A percentile compares a stretch with the other conserved stretches of the same genome.
These are phyloP conservation scores for Crocuta crocuta DNA, from an alignment of 2,113 vertebrate genomes.

Conservation along the genomic window DNA sequence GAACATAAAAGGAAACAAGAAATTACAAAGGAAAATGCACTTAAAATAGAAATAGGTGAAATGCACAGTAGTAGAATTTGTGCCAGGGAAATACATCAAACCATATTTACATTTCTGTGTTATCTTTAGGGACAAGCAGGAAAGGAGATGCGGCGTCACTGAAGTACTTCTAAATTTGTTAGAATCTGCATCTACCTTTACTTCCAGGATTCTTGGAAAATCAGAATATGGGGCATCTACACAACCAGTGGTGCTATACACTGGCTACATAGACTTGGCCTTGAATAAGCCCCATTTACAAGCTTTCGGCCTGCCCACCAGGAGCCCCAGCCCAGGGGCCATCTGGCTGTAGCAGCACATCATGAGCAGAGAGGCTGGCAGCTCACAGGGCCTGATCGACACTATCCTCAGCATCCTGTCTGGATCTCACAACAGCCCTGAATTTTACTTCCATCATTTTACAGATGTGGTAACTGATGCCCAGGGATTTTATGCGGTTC, in stretches of 20 bases:
- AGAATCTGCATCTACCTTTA: conserved; percentile 21
- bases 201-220: not conserved
- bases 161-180: conserved; percentile 36
- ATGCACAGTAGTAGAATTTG: conserved; percentile 45
- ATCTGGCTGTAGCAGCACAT: fast-evolving
- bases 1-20: conserved; percentile 65
- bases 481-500: not conserved
- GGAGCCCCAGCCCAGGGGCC: not conserved
- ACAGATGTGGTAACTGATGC: not conserved
- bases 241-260: not conserved
- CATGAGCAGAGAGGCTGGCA: fast-evolving
- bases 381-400: not conserved
- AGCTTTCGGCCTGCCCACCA: no score
- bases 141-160: conserved; percentile 32
- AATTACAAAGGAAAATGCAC: conserved; percentile 63
- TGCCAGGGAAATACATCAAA: conserved; percentile 52
- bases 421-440: not conserved
- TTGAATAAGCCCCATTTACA: not conserved
- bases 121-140: conserved; percentile 65
- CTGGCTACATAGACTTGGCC: not conserved
- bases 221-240: not conserved
- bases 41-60: conserved; percentile 74
- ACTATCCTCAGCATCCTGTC: no score
- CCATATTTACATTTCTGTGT: conserved; percentile 68
- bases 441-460: not conserved